A percentile compares a stretch with the other conserved stretches of the same genome.
phyloP scores from a whole-genome alignment of 2,888 invertebrate species.

The Cheilosia grossa region DNA sequence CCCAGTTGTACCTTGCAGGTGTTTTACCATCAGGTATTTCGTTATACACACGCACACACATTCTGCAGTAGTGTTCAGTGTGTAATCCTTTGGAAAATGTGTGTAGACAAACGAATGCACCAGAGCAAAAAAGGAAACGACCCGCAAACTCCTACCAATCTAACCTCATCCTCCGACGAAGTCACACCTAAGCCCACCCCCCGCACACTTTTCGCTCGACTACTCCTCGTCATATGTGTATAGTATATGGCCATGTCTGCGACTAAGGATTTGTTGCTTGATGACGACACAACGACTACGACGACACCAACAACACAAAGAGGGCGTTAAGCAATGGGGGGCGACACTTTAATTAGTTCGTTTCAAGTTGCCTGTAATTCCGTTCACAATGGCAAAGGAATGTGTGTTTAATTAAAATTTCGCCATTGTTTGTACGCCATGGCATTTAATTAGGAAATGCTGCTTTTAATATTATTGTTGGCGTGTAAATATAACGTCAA shows the following conservation, averaged over 20 bases:
- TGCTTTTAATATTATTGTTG: constrained; percentile 75
- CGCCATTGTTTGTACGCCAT: constrained; percentile 74
- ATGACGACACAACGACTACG: constrained; percentile 12
- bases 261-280: constrained; percentile 47
- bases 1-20: constrained; percentile 14
- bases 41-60: constrained; percentile 32
- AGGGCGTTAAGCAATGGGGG: constrained; percentile 54
- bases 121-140: constrained; percentile 26
- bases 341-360: constrained; percentile 75
- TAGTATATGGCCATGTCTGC: constrained; percentile 5
- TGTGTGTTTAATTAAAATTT: constrained; percentile 76
- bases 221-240: constrained; percentile 3
- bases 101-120: constrained; percentile 50
- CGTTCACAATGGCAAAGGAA: constrained; percentile 75
- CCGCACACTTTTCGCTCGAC: constrained; percentile 25
- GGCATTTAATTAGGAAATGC: constrained; percentile 75
- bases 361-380: constrained; percentile 75
- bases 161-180: constrained; percentile 34
- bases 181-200: no score
- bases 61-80: constrained; percentile 23
- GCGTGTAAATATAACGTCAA: constrained; percentile 74
- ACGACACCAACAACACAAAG: constrained; percentile 2
- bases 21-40: constrained; percentile 46
- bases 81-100: constrained; percentile 57
- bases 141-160: constrained; percentile 32